Base-by-base conservation (phyloP, 1,140 invertebrate genomes). In the Tetranychus urticae region DNA sequence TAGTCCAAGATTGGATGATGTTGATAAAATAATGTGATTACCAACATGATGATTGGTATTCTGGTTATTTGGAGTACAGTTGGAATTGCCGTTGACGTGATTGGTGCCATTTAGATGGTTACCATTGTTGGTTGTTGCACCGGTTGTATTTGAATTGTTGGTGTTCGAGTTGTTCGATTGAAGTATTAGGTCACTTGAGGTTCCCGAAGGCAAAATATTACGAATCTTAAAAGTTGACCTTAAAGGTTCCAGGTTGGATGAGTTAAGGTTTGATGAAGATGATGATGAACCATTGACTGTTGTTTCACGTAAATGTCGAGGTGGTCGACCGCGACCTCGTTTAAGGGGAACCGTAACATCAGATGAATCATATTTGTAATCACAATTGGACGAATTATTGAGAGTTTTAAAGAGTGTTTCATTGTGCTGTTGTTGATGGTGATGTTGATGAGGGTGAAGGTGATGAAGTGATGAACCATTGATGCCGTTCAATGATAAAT, bases 281-380 rank as follows among this genome's bases (percentile, higher is more conserved):
- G 33, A 34, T 34, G 14, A 31, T 35, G 13, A n/a, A 45, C 39
- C 42, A 10, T 34, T 42, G 42, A 14, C 8, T 46, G 37, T 12
- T 8, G 36, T 14, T n/a, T 58, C 37, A 45, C 42, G 37, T 10
- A 35, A 23, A n/a, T 58, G 42, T n/a, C 57, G 37, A 7, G 63
- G 63, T 50, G 63, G 63, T 33, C 63, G 42, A 34, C 63, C 63
- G 3, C 63, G 55, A 12, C 63, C 63, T 35, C 63, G 8, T 45
- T 58, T 58, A n/a, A 58, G 31, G 8, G 57, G 57, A 8, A 33
- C 14, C 6, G 23, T 42, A 23, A 23, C 23, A 23, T 23, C 23
- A 6, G 39, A 42, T 36, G 35, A n/a, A n/a, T 31, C n/a, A 8
- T 13, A 33, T n/a, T 52, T 12, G 31, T 7, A n/a, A 52, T 52